Evolutionary conservation across 2,113 vertebrate species (phyloP), one percentile per base, ranked within the genome.

Genomic region (Chrysemys picta): DNA sequence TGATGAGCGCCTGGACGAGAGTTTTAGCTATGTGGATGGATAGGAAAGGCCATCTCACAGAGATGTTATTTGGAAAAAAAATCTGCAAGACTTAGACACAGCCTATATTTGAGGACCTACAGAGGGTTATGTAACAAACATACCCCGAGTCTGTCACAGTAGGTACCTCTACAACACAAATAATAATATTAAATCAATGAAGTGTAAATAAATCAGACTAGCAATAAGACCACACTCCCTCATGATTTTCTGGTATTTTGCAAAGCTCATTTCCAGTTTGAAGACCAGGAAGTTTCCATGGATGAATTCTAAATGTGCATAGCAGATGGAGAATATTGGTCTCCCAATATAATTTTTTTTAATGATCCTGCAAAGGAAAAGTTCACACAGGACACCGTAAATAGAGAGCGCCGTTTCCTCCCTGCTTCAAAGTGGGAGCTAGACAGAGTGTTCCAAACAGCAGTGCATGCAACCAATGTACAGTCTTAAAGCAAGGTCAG

Each of bases 361-460:
- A 82, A 72, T 19, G 29, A 19, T 90, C 94, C 96, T 93, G 89
- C 83, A 93, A 72, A 8, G 50, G 31, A 85, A 38, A 88, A 72
- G 80, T 97, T 97, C 94, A 93, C 94, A 95, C 47, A 93, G 89
- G 93, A 96, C 83, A 85, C 94, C 45, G 93, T 96, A 95, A 97
- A 93, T 16, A 22, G 81, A 83, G 82, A 85, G 79, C 95, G 95
- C 91, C 84, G 1, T 91, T 96, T 96, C 94, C 95, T 96, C 93
- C 93, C 95, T 91, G 38, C 54, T 91, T 78, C 89, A 75, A 42
- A 0, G 1, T 90, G 95, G 97, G 93, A 97, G 92, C 82, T 87
- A 95, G 50, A 85, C 93, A 94, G 94, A 0, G 0, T 92, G 93
- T 95, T 95, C 96, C 89, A 88, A 6, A 50, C 47, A 84, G 27